A percentile compares a stretch with the other conserved stretches of the same genome.
These are phyloP conservation scores for Pelobates fuscus DNA, from an alignment of 2,113 vertebrate genomes.

Conservation along the genomic window DNA sequence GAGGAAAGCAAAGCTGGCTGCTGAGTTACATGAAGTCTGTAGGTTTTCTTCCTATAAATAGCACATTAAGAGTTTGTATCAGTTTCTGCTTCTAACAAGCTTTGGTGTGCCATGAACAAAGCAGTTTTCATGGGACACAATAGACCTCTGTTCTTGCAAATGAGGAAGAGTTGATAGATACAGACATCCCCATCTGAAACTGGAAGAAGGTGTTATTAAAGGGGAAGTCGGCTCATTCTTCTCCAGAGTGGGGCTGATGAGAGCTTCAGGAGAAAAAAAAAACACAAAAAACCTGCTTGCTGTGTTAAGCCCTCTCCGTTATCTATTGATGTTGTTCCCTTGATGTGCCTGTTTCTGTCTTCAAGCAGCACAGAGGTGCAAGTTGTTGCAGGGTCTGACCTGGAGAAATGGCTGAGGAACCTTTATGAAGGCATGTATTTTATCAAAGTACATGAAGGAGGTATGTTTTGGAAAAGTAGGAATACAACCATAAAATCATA, in stretches of 20 bases:
- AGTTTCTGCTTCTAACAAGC: constrained; percentile 69
- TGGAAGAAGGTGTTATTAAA: constrained; percentile 56
- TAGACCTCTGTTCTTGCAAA: constrained; percentile 76
- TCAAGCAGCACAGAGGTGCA: background rate
- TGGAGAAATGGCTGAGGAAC: too few species aligned
- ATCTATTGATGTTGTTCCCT: constrained; percentile 12
- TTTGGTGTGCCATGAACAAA: constrained; percentile 69
- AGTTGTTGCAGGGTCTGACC: background rate
- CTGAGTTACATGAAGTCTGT: constrained; percentile 46
- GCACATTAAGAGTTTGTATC: constrained; percentile 73
- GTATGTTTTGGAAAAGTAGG: too few species aligned
- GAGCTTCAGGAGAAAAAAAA: constrained; percentile 7
- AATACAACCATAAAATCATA: too few species aligned
- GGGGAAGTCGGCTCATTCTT: constrained; percentile 47
- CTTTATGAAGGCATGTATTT: too few species aligned
- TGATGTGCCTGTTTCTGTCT: background rate
- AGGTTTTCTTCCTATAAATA: constrained; percentile 63
- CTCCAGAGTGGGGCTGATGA: constrained; percentile 35
- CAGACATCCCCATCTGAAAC: constrained; percentile 70
- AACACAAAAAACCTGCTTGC: background rate
- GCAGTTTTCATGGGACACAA: constrained; percentile 76
- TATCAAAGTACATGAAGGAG: too few species aligned
- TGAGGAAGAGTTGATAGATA: constrained; percentile 83
- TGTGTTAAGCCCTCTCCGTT: constrained; percentile 6
- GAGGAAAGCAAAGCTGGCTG: constrained; percentile 48